Base-by-base conservation (phyloP, 2,888 invertebrate species). In the Idaea straminata region DNA sequence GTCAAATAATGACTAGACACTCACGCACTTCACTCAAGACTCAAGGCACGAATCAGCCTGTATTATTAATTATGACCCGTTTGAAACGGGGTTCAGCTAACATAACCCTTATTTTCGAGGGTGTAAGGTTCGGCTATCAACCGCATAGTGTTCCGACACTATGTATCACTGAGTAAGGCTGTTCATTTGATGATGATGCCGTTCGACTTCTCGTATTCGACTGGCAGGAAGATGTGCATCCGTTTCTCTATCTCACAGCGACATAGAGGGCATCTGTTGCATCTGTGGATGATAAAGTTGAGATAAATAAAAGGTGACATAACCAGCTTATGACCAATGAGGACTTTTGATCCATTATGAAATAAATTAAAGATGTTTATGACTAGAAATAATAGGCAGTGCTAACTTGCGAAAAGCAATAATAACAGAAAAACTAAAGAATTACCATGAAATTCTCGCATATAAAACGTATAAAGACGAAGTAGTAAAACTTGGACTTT, bases 211-310 rank as follows among this genome's bases (percentile, higher is more conserved):
- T 90, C 86, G 79, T 86, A 93, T 74, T 95, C 95, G 66, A 95
- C 93, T 7, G 96, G 96, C 38, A 96, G 91, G 85, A 94, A 96
- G 72, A 96, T 95, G 80, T 95, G 95, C 87, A 96, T 95, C 36
- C 95, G 93, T 74, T 95, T 94, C 62, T 95, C 94, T 70, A 97
- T 96, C 78, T 94, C 94, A 5, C 95, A 93, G 25, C 97, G 94
- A 82, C 97, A 97, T 38, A 97, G 88, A 0, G 97, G 97, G 83
- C 97, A 97, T 67, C 95, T 93, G 68, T 95, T 94, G 82, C 97
- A 95, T 79, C 95, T 94, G 91, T 70, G 64, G 10, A 61, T 73
- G 64, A 66, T 36, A 35, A 64, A 69, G 3, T 36, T 7, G 47
- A 47, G 10, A 47, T 47, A 13, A 25, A 25, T 25, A 25, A 25